Evolutionary conservation across 2,797 vertebrate genomes (phyloP).

Genomic region (Onychomys leucogaster): DNA sequence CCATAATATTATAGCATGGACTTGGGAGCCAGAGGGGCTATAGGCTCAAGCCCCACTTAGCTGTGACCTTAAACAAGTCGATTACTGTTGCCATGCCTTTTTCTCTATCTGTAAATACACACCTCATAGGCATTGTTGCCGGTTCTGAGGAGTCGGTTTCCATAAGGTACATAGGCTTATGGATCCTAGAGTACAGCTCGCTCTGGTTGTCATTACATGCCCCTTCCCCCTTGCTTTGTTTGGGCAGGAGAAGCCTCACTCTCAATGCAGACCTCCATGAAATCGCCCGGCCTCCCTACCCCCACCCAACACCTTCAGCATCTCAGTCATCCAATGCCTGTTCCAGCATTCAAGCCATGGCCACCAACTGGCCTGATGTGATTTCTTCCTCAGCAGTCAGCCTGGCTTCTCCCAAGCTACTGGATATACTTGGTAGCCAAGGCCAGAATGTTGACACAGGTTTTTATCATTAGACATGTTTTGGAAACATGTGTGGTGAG

Average conservation of each 20-base stretch:
- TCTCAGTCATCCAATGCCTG: slow-evolving; percentile 10
- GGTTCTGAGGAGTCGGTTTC: neutral
- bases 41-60: neutral
- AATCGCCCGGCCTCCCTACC: neutral
- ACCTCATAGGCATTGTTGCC: neutral
- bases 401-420: slow-evolving; percentile 61
- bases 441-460: slow-evolving; percentile 69
- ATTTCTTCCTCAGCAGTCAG: slow-evolving; percentile 18
- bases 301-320: neutral
- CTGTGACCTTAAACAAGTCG: neutral
- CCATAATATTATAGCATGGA: no score
- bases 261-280: neutral
- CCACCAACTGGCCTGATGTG: neutral
- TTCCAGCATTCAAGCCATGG: neutral
- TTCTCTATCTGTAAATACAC: neutral
- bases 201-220: neutral
- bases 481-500: slow-evolving; percentile 66
- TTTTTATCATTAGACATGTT: slow-evolving; percentile 74
- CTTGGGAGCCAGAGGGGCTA: neutral
- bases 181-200: neutral
- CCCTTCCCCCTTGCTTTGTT: neutral
- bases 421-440: slow-evolving; percentile 64
- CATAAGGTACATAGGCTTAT: slow-evolving; percentile 17
- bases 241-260: neutral
- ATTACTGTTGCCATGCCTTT: neutral